Evolutionary conservation across 2,113 vertebrate genomes (phyloP).

Genomic region (Stigmatopora nigra): DNA sequence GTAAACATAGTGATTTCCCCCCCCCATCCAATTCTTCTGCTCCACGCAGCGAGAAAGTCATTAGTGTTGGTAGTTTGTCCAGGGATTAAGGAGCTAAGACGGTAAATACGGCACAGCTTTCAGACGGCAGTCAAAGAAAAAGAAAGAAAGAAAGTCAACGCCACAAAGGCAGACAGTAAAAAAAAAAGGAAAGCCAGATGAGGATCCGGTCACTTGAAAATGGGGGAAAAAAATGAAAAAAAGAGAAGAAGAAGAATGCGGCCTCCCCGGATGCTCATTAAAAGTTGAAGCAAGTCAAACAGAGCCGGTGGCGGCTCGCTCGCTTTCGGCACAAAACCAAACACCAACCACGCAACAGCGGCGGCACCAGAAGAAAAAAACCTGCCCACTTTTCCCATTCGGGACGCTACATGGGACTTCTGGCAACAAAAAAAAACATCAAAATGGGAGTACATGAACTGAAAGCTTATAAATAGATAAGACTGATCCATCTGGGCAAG

Average conservation of each 20-base stretch:
- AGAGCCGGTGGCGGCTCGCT: conserved; percentile 62
- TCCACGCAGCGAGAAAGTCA: conserved; percentile 56
- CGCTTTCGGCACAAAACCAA: conserved; percentile 52
- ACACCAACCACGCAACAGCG: conserved; percentile 49
- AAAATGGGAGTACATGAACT: neutral
- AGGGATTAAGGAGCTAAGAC: conserved; percentile 58
- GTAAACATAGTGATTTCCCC: neutral
- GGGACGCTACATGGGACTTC: conserved; percentile 43
- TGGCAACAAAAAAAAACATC: neutral
- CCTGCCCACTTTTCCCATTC: conserved; percentile 54
- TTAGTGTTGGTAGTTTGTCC: conserved; percentile 60
- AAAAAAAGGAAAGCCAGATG: conserved; percentile 30
- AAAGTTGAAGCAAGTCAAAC: conserved; percentile 65
- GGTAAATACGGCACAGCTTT: conserved; percentile 55
- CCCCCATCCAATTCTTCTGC: neutral
- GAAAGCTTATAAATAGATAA: neutral
- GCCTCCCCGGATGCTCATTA: conserved; percentile 54
- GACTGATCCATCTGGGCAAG: no score
- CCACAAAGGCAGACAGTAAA: conserved; percentile 13
- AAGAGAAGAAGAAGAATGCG: conserved; percentile 20
- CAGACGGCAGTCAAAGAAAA: conserved; percentile 27
- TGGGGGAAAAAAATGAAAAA: no score
- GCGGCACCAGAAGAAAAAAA: conserved; percentile 52
- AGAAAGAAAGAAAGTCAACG: conserved; percentile 25
- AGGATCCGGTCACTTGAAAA: conserved; percentile 30